These are phyloP conservation scores for Campylorhamphus procurvoides DNA, from an alignment of 2,113 vertebrate species.

Conservation along the genomic window DNA sequence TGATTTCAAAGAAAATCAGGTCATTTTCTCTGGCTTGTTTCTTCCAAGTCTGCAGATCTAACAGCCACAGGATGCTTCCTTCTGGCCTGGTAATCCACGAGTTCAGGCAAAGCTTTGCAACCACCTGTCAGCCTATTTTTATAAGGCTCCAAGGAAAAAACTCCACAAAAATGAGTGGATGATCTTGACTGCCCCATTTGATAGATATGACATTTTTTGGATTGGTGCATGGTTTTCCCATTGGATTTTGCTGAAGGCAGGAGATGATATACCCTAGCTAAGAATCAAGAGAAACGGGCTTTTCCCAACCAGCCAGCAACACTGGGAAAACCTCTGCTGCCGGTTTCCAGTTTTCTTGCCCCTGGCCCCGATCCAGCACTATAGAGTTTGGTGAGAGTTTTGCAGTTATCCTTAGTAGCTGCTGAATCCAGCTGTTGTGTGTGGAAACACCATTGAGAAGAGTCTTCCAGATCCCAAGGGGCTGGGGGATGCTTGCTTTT, in stretches of 20 bases:
- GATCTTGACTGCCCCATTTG: background rate
- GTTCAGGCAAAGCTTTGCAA: background rate
- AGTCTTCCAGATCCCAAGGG: background rate
- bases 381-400: background rate
- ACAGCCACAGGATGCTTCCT: background rate
- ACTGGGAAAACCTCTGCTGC: background rate
- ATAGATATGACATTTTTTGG: background rate
- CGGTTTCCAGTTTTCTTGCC: background rate
- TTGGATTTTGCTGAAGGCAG: background rate
- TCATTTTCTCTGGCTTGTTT: background rate
- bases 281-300: background rate
- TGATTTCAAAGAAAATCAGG: background rate
- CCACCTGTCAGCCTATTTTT: constrained; percentile 59
- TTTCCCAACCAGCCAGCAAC: background rate
- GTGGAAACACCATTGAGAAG: background rate
- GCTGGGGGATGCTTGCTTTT: background rate
- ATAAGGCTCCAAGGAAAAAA: background rate
- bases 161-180: background rate
- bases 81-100: background rate
- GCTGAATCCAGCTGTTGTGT: background rate
- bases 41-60: background rate
- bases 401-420: background rate
- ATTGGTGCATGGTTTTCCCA: background rate
- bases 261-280: background rate
- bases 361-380: background rate